These are phyloP conservation scores for Parotia lawesii DNA, from an alignment of 2,113 vertebrate genomes.

Conservation along the genomic window DNA sequence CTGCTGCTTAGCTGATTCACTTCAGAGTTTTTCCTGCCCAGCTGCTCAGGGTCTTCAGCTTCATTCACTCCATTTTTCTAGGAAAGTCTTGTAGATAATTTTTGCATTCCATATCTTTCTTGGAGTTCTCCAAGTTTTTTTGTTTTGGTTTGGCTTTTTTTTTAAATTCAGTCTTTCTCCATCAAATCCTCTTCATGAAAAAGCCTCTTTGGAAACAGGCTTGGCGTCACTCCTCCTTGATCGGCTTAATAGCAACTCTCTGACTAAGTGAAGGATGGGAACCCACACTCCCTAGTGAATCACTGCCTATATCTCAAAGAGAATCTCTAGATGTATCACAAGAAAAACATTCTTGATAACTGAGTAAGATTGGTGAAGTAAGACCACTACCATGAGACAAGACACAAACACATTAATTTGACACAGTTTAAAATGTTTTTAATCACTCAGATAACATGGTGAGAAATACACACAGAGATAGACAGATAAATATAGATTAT, in stretches of 20 bases:
- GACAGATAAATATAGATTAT: background rate
- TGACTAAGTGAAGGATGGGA: background rate
- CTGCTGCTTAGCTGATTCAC: background rate
- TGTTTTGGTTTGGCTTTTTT: fast-evolving
- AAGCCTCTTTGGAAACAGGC: background rate
- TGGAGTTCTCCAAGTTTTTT: background rate
- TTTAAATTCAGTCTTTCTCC: background rate
- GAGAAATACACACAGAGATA: background rate
- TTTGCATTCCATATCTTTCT: background rate
- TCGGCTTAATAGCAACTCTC: background rate
- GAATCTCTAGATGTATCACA: background rate
- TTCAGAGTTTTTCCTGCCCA: background rate
- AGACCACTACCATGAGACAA: background rate
- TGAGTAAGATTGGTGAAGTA: background rate
- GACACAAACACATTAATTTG: background rate
- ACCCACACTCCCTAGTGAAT: background rate
- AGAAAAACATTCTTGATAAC: background rate
- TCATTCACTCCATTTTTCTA: background rate
- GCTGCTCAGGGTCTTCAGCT: background rate
- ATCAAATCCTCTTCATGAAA: background rate
- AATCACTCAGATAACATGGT: background rate
- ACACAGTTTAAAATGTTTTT: background rate
- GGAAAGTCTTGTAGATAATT: background rate
- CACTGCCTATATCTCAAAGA: background rate
- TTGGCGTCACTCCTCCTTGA: background rate